phyloP scores from a whole-genome alignment of 2,113 vertebrate species.

The Dicentrarchus labrax region DNA sequence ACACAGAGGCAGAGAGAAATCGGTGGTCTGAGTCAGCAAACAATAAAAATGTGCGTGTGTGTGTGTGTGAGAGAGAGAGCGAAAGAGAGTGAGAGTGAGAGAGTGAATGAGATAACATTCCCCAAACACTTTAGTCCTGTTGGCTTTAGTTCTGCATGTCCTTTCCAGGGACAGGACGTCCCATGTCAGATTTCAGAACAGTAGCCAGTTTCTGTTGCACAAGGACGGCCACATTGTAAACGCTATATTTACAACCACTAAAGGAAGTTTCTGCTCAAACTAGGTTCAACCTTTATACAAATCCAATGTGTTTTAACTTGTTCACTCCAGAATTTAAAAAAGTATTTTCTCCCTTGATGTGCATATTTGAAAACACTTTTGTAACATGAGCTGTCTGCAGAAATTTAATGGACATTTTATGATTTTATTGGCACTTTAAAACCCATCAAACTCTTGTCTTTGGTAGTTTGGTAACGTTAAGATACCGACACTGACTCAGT shows the following conservation, averaged over 20 bases:
- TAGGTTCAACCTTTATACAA: neutral
- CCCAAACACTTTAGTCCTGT: constrained; percentile 38
- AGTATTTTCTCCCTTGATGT: neutral
- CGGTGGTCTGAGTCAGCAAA: constrained; percentile 48
- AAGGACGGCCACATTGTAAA: constrained; percentile 22
- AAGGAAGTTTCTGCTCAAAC: constrained; percentile 1
- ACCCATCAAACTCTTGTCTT: constrained; percentile 7
- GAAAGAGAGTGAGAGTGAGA: constrained; percentile 3
- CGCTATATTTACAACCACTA: constrained; percentile 15
- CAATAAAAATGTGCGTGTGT: neutral
- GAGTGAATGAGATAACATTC: constrained; percentile 47
- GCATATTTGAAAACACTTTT: neutral
- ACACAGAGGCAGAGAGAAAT: constrained; percentile 21
- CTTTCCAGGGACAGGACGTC: constrained; percentile 64
- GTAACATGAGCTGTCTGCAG: constrained; percentile 10
- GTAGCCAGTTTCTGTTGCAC: constrained; percentile 56
- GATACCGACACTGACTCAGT: neutral
- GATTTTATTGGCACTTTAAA: constrained; percentile 25
- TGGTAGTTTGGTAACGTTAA: constrained; percentile 12
- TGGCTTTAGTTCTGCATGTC: constrained; percentile 49
- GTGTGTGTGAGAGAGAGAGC: neutral
- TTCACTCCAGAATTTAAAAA: neutral
- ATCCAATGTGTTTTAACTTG: neutral
- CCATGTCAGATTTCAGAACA: constrained; percentile 62
- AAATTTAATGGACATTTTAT: neutral